Evolutionary conservation across 2,113 vertebrate species (phyloP).

Genomic region (Dipodomys ordii): DNA sequence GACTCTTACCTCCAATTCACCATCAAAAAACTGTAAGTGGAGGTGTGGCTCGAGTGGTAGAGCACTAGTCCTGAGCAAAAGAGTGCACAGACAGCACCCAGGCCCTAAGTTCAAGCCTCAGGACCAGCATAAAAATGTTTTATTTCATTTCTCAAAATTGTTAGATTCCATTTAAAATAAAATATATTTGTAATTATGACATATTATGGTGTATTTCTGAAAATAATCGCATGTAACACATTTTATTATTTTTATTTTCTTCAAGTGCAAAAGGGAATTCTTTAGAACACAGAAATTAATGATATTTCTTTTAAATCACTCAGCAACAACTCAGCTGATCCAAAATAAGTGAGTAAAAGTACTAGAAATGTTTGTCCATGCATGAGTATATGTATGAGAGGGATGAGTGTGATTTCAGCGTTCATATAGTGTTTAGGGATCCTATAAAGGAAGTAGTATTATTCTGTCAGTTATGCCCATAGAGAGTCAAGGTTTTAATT

Average conservation of each 20-base stretch:
- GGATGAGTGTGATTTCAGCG: not conserved
- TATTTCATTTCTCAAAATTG: not conserved
- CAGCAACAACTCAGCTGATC: not conserved
- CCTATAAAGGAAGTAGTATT: not conserved
- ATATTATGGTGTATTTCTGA: not conserved
- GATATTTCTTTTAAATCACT: not conserved
- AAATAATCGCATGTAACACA: not conserved
- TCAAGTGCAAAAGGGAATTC: not conserved
- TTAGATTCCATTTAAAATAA: not conserved
- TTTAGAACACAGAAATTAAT: not conserved
- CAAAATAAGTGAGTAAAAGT: not conserved
- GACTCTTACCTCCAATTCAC: no score
- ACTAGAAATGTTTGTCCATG: not conserved
- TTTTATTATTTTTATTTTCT: not conserved
- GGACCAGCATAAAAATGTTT: no score
- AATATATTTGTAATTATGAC: not conserved
- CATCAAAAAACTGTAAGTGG: no score
- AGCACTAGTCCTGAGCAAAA: no score
- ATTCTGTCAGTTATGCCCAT: not conserved
- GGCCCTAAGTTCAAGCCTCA: no score
- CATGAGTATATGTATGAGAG: not conserved
- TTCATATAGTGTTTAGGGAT: not conserved
- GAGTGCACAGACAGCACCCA: no score
- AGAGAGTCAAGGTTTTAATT: constrained; percentile 63
- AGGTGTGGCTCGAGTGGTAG: no score